These are phyloP conservation scores for Eira barbara DNA, from an alignment of 2,113 vertebrate species.

Conservation along the genomic window DNA sequence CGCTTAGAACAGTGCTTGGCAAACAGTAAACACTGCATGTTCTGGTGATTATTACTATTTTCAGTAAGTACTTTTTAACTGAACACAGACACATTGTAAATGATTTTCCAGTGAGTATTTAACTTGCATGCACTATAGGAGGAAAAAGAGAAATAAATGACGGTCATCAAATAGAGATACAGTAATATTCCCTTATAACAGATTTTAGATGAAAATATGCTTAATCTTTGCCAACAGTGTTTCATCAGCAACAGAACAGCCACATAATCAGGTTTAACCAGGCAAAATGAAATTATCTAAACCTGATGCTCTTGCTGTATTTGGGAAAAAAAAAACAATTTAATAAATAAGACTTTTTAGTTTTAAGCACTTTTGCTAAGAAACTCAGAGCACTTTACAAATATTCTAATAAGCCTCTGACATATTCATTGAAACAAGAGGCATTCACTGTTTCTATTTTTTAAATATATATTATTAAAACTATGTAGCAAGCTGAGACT, in stretches of 20 bases:
- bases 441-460: neutral
- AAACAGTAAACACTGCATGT: neutral
- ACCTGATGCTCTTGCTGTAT: neutral
- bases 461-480: neutral
- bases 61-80: neutral
- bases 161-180: neutral
- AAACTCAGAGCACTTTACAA: neutral
- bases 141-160: neutral
- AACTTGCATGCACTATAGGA: neutral
- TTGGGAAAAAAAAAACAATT: neutral
- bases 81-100: neutral
- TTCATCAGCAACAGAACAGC: neutral
- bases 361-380: conserved; percentile 32
- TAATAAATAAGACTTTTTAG: conserved; percentile 3
- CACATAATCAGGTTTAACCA: conserved; percentile 8
- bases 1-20: neutral
- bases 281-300: neutral
- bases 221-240: neutral
- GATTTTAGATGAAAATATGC: neutral
- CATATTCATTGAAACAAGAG: neutral
- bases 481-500: neutral
- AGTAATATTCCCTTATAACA: neutral
- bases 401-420: conserved; percentile 48
- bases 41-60: neutral
- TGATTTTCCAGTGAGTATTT: neutral